Evolutionary conservation across 1,140 invertebrate species (phyloP).

Genomic region (Dendroctonus valens): DNA sequence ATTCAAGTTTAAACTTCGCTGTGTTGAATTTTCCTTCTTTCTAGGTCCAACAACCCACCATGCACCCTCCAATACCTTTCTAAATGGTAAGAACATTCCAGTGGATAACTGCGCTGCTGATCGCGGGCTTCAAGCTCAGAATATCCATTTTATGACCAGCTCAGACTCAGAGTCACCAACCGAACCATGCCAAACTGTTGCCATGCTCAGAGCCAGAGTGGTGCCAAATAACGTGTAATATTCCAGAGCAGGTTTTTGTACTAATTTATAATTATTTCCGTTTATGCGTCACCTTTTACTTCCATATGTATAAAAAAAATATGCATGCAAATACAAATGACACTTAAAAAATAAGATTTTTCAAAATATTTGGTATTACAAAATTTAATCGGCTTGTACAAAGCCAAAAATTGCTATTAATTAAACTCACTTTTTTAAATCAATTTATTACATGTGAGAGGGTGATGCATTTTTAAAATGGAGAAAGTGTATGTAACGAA

Average conservation of each 20-base stretch:
- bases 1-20: too few species aligned
- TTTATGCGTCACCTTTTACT: neutral
- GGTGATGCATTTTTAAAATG: too few species aligned
- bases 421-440: too few species aligned
- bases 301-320: neutral
- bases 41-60: constrained; percentile 12
- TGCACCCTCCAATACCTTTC: constrained; percentile 3
- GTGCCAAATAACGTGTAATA: constrained; percentile 47
- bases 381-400: neutral
- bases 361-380: neutral
- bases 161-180: constrained; percentile 63
- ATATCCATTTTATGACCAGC: constrained; percentile 49
- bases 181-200: constrained; percentile 58
- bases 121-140: constrained; percentile 25
- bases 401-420: neutral
- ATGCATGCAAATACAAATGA: neutral
- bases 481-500: too few species aligned
- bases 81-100: constrained; percentile 9
- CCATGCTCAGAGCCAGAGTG: constrained; percentile 53
- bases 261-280: neutral
- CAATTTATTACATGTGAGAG: too few species aligned
- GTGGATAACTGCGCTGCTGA: constrained; percentile 7
- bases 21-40: constrained; percentile 3
- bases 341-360: neutral
- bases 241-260: neutral